Evolutionary conservation across 1,140 invertebrate genomes (phyloP), one percentile per base, ranked within the genome.

Genomic region (Solen grandis): DNA sequence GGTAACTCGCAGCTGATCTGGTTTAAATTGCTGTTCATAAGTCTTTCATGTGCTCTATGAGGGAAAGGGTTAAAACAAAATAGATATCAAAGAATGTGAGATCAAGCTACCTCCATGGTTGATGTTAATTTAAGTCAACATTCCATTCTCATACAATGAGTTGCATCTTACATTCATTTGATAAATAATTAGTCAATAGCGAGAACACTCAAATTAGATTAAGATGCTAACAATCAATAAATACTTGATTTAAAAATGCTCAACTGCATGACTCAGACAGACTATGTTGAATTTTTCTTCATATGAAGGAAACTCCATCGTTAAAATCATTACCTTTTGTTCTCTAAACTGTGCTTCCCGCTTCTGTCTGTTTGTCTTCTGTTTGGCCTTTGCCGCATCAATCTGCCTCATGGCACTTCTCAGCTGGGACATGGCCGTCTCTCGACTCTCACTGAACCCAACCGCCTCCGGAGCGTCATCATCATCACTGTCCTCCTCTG

Each of bases 381-480:
- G 52, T 29, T 54, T 65, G 16, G 33, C n/a, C 41, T 68, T 77
- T 50, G 52, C 75, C 1, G 19, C 46, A 59, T 68, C 75, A 52
- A 77, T 60, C 41, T 77, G 75, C 55, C 62, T 77, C 75, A 77
- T 57, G 10, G 75, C 75, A 27, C 62, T 68, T 10, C 50, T 50
- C 1, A 77, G 63, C 33, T 77, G 62, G 38, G 63, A n/a, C 31
- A 77, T 35, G 5, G 59, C 75, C 4, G 75, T 57, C 52, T 68
- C 33, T 13, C 52, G 10, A 27, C 75, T 77, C 38, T 77, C 75
- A 59, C 68, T 62, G 52, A 77, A 77, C 38, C 75, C 75, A 57
- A 77, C 63, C 41, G 57, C 63, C 14, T 77, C 75, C 10, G 75
- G 75, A 1, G 63, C 75, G 41, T 77, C 75, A 68, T 77, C 62